These are phyloP conservation scores for Thymelicus acteon DNA, from an alignment of 2,888 invertebrate genomes.

Conservation along the genomic window DNA sequence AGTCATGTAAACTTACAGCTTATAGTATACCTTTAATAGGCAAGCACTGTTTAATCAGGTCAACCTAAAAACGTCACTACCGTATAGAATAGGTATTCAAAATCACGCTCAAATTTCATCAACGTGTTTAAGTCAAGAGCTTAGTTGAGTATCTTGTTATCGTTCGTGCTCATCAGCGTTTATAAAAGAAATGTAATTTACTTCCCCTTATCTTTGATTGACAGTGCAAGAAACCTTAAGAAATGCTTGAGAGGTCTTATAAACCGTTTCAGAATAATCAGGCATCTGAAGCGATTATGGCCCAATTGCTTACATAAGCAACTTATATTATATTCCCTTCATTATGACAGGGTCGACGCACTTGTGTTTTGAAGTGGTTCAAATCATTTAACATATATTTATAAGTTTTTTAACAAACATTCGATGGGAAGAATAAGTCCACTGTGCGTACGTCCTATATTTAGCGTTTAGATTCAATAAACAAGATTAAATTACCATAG, in stretches of 20 bases:
- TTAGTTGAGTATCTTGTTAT: not conserved
- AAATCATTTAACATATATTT: too few relatives aligned
- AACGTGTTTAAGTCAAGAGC: conserved; percentile 4
- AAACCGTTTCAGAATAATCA: conserved; percentile 12
- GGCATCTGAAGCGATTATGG: conserved; percentile 4
- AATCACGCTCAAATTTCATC: not conserved
- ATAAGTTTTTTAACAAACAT: too few relatives aligned
- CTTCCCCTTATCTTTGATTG: conserved; percentile 16
- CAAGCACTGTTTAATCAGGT: not conserved
- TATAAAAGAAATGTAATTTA: conserved; percentile 14
- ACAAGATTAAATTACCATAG: too few relatives aligned
- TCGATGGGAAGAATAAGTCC: too few relatives aligned
- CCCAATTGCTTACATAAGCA: conserved; percentile 13
- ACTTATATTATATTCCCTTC: not conserved
- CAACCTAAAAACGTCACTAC: not conserved
- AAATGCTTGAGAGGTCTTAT: not conserved
- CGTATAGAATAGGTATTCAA: not conserved
- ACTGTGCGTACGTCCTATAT: too few relatives aligned
- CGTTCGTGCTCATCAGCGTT: conserved; percentile 14
- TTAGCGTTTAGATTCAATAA: too few relatives aligned
- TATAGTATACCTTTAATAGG: too few relatives aligned
- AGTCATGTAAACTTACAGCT: too few relatives aligned
- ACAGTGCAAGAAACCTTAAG: conserved; percentile 8
- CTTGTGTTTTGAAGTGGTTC: not conserved
- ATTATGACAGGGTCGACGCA: conserved; percentile 3